Percentiles rank a stretch among this genome's conserved stretches.
Evolutionary conservation across 2,113 vertebrate genomes (phyloP).

Genomic region (Formicarius rufipectus): DNA sequence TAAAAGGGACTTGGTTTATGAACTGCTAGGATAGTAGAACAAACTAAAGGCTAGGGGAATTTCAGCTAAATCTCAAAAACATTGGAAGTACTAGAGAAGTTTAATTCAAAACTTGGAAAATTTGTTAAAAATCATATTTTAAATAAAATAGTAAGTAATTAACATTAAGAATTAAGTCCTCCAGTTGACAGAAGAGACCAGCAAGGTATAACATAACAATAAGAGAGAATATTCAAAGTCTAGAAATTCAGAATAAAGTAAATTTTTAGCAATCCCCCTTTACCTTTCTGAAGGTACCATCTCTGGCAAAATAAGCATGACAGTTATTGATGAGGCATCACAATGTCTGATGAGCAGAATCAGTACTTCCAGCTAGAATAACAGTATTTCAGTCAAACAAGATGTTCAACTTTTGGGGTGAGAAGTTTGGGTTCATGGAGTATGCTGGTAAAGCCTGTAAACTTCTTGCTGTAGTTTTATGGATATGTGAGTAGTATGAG

Average conservation of each 20-base stretch:
- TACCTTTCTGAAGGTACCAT: not conserved
- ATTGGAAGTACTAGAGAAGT: not conserved
- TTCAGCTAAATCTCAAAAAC: not conserved
- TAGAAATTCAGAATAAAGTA: not conserved
- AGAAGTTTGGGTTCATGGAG: not conserved
- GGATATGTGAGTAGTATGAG: not conserved
- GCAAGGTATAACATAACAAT: not conserved
- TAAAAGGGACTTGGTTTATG: not conserved
- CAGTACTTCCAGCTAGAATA: not conserved
- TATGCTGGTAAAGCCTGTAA: not conserved
- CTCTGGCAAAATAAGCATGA: not conserved
- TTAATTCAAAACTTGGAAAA: not conserved
- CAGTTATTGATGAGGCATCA: not conserved
- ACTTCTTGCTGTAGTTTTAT: not conserved
- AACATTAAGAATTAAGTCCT: not conserved
- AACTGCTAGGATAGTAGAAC: not conserved
- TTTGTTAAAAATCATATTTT: not conserved
- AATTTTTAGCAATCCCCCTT: not conserved
- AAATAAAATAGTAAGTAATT: not conserved
- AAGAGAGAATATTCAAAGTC: not conserved
- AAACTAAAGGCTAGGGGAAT: not conserved
- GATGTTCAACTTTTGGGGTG: not conserved
- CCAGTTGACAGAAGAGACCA: not conserved
- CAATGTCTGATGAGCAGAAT: not conserved
- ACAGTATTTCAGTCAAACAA: not conserved